A percentile compares a stretch with the other conserved stretches of the same genome.
Evolutionary conservation across 2,797 vertebrate genomes (phyloP).

Genomic region (Sphaeramia orbicularis): DNA sequence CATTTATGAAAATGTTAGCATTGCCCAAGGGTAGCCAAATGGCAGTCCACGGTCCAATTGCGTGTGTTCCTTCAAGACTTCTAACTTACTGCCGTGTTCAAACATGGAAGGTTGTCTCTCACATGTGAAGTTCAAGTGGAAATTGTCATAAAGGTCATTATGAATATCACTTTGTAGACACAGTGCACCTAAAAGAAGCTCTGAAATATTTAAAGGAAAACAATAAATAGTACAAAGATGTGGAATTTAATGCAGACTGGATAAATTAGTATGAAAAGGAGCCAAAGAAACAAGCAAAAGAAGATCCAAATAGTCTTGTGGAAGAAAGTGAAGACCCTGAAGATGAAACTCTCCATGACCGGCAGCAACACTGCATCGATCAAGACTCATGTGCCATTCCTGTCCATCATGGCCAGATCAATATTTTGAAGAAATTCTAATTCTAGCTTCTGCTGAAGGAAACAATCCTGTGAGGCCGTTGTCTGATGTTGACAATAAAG

Average conservation of each 20-base stretch:
- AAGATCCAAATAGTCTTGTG: too few relatives aligned
- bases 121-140: background rate
- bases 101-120: background rate
- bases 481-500: background rate
- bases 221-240: background rate
- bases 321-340: too few relatives aligned
- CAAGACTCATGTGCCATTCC: too few relatives aligned
- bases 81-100: too few relatives aligned
- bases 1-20: too few relatives aligned
- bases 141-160: background rate
- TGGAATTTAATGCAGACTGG: background rate
- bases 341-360: too few relatives aligned
- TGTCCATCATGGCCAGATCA: too few relatives aligned
- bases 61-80: background rate
- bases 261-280: too few relatives aligned
- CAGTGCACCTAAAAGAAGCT: background rate
- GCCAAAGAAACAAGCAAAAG: too few relatives aligned
- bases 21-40: background rate
- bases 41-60: background rate
- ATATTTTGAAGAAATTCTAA: constrained; percentile 19
- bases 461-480: constrained; percentile 4
- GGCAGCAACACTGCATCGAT: too few relatives aligned
- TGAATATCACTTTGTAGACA: background rate
- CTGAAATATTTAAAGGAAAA: background rate
- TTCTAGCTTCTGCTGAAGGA: constrained; percentile 27